Evolutionary conservation across 2,113 vertebrate species (phyloP).

Genomic region (Electrona antarctica): DNA sequence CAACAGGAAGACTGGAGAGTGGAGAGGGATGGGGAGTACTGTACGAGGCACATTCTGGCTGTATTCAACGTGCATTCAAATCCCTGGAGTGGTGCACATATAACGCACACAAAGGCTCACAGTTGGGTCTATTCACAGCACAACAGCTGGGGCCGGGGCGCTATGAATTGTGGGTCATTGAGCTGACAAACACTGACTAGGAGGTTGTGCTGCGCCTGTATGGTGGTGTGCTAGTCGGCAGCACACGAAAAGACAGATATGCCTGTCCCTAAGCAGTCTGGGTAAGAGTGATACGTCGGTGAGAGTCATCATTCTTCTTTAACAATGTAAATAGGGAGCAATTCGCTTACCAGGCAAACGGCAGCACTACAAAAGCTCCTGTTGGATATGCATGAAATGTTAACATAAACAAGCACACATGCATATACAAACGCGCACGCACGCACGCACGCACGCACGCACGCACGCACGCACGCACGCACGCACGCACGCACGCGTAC

Average conservation of each 20-base stretch:
- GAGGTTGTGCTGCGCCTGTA: constrained; percentile 55
- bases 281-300: constrained; percentile 35
- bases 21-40: neutral
- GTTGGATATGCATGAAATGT: constrained; percentile 26
- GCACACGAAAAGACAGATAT: constrained; percentile 40
- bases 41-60: neutral
- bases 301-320: constrained; percentile 11
- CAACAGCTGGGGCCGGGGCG: constrained; percentile 15
- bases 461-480: too few relatives aligned
- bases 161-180: constrained; percentile 47
- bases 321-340: constrained; percentile 50
- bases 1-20: constrained; percentile 19
- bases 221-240: constrained; percentile 18
- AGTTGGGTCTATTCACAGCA: constrained; percentile 9
- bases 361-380: constrained; percentile 34
- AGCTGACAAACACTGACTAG: constrained; percentile 52
- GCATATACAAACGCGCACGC: too few relatives aligned
- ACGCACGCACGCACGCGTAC: too few relatives aligned
- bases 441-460: too few relatives aligned
- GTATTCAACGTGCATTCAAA: constrained; percentile 1
- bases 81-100: constrained; percentile 21
- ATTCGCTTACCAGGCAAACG: constrained; percentile 48
- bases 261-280: constrained; percentile 29
- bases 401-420: too few relatives aligned
- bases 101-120: constrained; percentile 22